Evolutionary conservation across 2,888 invertebrate genomes (phyloP).

Genomic region (Drosophila sordidapex): DNA sequence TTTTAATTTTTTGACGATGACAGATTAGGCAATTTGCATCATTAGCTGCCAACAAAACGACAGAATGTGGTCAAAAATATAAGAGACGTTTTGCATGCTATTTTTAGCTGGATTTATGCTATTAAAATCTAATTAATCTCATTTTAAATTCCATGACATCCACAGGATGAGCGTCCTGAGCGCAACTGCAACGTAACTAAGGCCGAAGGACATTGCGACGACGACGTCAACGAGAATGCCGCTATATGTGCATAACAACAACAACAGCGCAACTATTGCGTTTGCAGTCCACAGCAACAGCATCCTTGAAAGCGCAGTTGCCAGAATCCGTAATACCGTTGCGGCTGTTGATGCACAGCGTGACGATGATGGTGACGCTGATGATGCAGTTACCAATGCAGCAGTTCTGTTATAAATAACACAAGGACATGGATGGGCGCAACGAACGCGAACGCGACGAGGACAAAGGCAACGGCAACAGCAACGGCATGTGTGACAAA

Average conservation of each 20-base stretch:
- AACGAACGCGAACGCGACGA: conserved; percentile 60
- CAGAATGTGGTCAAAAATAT: conserved; percentile 20
- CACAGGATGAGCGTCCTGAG: conserved; percentile 31
- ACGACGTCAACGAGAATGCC: conserved; percentile 34
- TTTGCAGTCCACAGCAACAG: conserved; percentile 29
- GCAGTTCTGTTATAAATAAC: conserved; percentile 69
- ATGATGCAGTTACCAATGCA: conserved; percentile 54
- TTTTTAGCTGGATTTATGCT: conserved; percentile 43
- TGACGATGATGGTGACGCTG: conserved; percentile 31
- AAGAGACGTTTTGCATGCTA: conserved; percentile 22
- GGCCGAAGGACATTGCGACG: conserved; percentile 60
- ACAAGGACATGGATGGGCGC: conserved; percentile 76
- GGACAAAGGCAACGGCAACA: conserved; percentile 45
- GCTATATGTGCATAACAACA: conserved; percentile 28
- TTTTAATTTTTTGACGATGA: conserved; percentile 59
- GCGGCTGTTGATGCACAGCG: conserved; percentile 37
- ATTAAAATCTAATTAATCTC: conserved; percentile 57
- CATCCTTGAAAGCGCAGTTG: conserved; percentile 54
- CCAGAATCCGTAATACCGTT: conserved; percentile 25
- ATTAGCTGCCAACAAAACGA: conserved; percentile 26
- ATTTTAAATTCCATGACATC: conserved; percentile 24
- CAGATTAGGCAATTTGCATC: conserved; percentile 57
- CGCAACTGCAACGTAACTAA: conserved; percentile 41
- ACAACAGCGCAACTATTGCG: conserved; percentile 18
- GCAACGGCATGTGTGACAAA: conserved; percentile 45